Conservation (phyloP, 2,113 vertebrate genomes). For the Sturnus vulgaris region DNA sequence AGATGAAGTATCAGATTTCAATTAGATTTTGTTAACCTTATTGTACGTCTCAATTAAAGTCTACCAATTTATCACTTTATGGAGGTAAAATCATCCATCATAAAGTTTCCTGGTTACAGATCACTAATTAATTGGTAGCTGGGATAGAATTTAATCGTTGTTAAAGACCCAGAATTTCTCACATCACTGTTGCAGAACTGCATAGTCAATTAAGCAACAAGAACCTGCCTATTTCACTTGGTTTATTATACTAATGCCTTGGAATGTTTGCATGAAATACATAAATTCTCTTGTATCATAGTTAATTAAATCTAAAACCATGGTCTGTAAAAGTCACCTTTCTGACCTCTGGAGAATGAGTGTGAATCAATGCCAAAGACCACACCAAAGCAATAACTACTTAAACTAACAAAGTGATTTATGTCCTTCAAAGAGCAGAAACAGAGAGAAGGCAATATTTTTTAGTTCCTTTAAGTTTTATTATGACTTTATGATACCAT, state of each 20-base stretch:
- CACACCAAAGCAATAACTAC: constrained; percentile 26
- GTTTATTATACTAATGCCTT: constrained; percentile 57
- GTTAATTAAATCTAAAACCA: constrained; percentile 61
- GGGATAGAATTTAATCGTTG: constrained; percentile 44
- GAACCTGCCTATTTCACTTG: constrained; percentile 38
- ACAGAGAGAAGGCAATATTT: not conserved
- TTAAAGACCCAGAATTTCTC: constrained; percentile 26
- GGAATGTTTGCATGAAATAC: constrained; percentile 53
- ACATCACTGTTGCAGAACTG: constrained; percentile 38
- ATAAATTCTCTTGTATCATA: constrained; percentile 56
- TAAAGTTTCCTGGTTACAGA: constrained; percentile 18
- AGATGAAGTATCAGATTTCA: constrained; percentile 13
- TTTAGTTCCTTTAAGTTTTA: constrained; percentile 21
- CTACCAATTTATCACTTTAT: not conserved
- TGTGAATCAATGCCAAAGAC: constrained; percentile 41
- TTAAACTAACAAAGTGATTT: constrained; percentile 57
- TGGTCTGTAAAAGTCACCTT: constrained; percentile 64
- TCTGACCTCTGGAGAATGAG: constrained; percentile 44
- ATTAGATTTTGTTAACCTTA: constrained; percentile 34
- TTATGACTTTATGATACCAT: constrained; percentile 37
- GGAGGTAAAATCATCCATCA: constrained; percentile 5
- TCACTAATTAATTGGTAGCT: constrained; percentile 14
- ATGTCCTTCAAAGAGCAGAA: constrained; percentile 13
- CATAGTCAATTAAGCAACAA: constrained; percentile 69
- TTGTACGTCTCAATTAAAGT: not conserved